Conservation (phyloP, 2,888 invertebrate genomes). For the Cataglyphis rosenhaueri region DNA sequence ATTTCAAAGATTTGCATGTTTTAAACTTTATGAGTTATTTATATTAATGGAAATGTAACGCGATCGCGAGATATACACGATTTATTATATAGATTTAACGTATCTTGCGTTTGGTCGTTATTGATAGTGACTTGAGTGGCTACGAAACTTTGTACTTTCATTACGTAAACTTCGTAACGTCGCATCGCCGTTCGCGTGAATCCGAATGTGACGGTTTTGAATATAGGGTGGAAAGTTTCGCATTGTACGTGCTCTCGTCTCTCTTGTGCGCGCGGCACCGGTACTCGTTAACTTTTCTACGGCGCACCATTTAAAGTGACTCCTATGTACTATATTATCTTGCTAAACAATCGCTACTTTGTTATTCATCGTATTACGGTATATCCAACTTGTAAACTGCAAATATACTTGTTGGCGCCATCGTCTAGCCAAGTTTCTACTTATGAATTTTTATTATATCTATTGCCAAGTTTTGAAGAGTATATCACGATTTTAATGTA, state of each 20-base stretch:
- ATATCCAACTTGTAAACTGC: constrained; percentile 34
- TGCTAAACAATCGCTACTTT: constrained; percentile 46
- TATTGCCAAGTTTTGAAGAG: neutral
- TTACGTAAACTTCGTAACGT: constrained; percentile 32
- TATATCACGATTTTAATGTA: neutral
- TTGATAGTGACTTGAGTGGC: constrained; percentile 31
- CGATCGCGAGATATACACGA: neutral
- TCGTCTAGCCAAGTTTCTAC: neutral
- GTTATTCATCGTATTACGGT: constrained; percentile 26
- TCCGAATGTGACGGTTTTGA: constrained; percentile 52
- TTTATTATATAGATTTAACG: constrained; percentile 24
- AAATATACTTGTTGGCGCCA: constrained; percentile 1
- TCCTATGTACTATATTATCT: constrained; percentile 37
- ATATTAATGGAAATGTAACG: constrained; percentile 13
- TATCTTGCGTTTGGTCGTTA: constrained; percentile 26
- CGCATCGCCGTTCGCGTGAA: constrained; percentile 40
- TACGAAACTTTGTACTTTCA: constrained; percentile 29
- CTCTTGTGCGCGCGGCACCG: neutral
- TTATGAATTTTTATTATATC: neutral
- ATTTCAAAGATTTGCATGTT: neutral
- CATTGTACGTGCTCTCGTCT: constrained; percentile 20
- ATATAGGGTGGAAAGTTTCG: constrained; percentile 47
- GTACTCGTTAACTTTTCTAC: constrained; percentile 47
- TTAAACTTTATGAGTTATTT: constrained; percentile 1
- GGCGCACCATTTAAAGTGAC: constrained; percentile 36